phyloP scores from a whole-genome alignment of 1,140 invertebrate species.

The Neotoxoptera formosana region DNA sequence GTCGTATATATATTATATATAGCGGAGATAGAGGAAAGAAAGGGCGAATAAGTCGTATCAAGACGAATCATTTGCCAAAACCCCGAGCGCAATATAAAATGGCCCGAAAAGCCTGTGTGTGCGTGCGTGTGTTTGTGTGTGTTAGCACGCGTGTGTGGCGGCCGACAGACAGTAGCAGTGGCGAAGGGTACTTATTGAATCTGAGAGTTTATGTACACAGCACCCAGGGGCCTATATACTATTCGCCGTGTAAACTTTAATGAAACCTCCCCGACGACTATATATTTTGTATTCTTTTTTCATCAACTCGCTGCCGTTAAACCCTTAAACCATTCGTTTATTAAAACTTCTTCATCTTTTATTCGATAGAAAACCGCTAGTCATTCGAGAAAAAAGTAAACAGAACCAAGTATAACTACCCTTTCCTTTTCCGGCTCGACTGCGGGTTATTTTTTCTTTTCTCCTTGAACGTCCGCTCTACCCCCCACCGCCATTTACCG shows the following conservation, averaged over 20 bases:
- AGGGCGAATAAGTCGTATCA: slow-evolving; percentile 31
- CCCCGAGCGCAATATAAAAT: slow-evolving; percentile 46
- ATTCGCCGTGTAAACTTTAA: slow-evolving; percentile 58
- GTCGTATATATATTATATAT: slow-evolving; percentile 34
- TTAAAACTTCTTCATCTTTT: slow-evolving; percentile 65
- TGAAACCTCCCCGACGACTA: slow-evolving; percentile 50
- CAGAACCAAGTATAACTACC: slow-evolving; percentile 58
- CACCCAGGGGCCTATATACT: slow-evolving; percentile 31
- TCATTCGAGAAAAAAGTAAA: slow-evolving; percentile 63
- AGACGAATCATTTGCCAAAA: slow-evolving; percentile 53
- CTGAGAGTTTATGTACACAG: slow-evolving; percentile 51
- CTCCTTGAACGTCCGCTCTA: neutral
- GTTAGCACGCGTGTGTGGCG: neutral
- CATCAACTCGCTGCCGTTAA: slow-evolving; percentile 60
- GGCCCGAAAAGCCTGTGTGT: slow-evolving; percentile 37
- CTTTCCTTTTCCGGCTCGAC: neutral
- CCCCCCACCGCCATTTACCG: neutral
- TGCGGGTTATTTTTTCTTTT: neutral
- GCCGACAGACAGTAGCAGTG: slow-evolving; percentile 20
- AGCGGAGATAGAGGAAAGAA: neutral
- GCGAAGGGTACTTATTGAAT: slow-evolving; percentile 56
- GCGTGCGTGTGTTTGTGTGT: neutral
- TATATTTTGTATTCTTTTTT: slow-evolving; percentile 59
- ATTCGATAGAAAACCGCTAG: slow-evolving; percentile 64
- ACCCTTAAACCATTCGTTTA: slow-evolving; percentile 63